These are phyloP conservation scores for Amblyopsis rosae DNA, from an alignment of 2,113 vertebrate species.

Conservation along the genomic window DNA sequence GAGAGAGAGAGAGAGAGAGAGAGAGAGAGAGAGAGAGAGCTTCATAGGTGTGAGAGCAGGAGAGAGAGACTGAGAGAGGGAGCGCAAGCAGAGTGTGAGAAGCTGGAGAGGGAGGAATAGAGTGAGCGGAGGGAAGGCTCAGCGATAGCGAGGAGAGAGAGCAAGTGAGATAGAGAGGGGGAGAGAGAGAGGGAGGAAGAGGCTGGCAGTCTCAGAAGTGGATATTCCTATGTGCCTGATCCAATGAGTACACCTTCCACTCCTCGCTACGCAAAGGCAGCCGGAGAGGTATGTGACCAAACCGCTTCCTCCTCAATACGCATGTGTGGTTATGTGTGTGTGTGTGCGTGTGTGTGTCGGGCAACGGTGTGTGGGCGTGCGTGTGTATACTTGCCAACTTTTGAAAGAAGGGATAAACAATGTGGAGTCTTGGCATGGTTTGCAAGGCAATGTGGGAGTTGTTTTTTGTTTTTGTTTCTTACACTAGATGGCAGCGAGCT, in stretches of 20 bases:
- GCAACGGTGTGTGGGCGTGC: constrained; percentile 34
- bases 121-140: constrained; percentile 50
- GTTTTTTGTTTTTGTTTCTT: constrained; percentile 24
- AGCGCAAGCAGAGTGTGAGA: too few relatives aligned
- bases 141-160: constrained; percentile 28
- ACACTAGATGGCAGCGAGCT: not conserved
- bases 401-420: constrained; percentile 41
- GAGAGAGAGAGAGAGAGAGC: constrained; percentile 15
- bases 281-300: constrained; percentile 76
- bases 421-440: constrained; percentile 14
- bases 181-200: constrained; percentile 52
- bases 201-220: constrained; percentile 71
- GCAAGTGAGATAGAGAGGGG: constrained; percentile 53
- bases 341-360: constrained; percentile 13
- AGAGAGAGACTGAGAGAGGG: too few relatives aligned
- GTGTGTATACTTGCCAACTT: constrained; percentile 42
- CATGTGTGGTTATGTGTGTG: constrained; percentile 6
- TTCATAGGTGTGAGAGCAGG: constrained; percentile 15
- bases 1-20: constrained; percentile 16
- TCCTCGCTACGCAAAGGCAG: constrained; percentile 66
- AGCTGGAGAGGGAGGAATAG: constrained; percentile 40
- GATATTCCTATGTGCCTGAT: constrained; percentile 74
- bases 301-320: constrained; percentile 47
- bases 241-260: constrained; percentile 73
- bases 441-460: constrained; percentile 13